Evolutionary conservation across 2,113 vertebrate species (phyloP), one percentile per base, ranked within the genome.

Genomic region (Apeltes quadracus): DNA sequence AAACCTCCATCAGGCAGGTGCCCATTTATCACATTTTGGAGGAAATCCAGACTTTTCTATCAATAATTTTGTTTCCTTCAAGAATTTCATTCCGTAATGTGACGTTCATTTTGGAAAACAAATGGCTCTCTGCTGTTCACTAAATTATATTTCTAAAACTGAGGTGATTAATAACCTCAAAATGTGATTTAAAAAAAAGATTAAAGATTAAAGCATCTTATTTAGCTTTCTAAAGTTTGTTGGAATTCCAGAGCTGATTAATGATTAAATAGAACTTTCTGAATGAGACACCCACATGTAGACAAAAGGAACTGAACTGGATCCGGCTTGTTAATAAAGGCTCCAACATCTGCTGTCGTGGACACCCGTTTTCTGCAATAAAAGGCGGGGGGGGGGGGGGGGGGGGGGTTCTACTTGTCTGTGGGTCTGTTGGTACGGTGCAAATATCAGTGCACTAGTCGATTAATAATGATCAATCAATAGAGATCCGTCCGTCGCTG

Each of bases 61-160:
- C 25, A 86, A 78, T 71, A 32, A 81, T 79, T 77, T 73, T 51
- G 51, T 64, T 76, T 80, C 43, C 50, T 72, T 77, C 51, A 76
- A 75, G 32, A 61, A 43, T 43, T 74, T 83, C 20, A 56, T 46
- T 78, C 27, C 32, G 68, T 81, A 84, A 61, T 18, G 41, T 72
- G 65, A 61, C 73, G 73, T 67, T 69, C 27, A 84, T 84, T 76
- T 76, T 14, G 51, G 50, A 39, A 76, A 78, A 75, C 25, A 79
- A 76, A 81, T 67, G 32, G 44, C 69, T 38, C 22, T 61, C 10
- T 18, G 11, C 25, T 57, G 39, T 65, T 76, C 14, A 22, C 11
- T 61, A 50, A 71, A 65, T 59, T 10, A 75, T 29, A 50, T 55
- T 74, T 76, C 0, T 51, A 76, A 80, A 68, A 34, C 29, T 43